These are phyloP conservation scores for Spodoptera litura DNA, from an alignment of 1,140 invertebrate genomes.

Conservation along the genomic window DNA sequence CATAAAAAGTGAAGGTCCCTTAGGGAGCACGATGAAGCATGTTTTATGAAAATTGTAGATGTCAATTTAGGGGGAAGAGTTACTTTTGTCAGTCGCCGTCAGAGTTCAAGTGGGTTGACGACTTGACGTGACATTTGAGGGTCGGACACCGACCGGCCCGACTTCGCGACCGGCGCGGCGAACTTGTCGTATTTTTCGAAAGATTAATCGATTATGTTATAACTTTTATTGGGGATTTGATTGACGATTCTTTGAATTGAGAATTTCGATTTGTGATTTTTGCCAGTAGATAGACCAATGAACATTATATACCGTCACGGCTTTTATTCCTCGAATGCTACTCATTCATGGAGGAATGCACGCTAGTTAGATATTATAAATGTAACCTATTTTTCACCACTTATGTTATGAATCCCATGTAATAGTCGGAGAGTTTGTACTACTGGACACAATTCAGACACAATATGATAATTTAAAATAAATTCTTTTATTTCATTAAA, in stretches of 20 bases:
- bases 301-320: too few species aligned
- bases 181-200: neutral
- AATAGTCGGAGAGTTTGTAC: too few species aligned
- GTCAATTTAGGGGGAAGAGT: neutral
- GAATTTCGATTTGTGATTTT: neutral
- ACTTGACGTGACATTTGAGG: neutral
- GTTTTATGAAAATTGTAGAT: constrained; percentile 28
- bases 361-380: too few species aligned
- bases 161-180: neutral
- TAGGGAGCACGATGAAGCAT: constrained; percentile 11
- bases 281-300: too few species aligned
- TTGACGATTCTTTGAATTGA: neutral
- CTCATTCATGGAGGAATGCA: too few species aligned
- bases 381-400: too few species aligned
- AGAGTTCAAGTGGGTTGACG: constrained; percentile 7
- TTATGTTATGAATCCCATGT: too few species aligned
- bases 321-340: too few species aligned
- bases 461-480: too few species aligned
- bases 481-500: too few species aligned
- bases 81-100: neutral
- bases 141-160: neutral
- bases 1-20: constrained; percentile 3
- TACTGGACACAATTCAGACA: too few species aligned
- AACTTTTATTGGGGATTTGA: neutral
- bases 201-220: constrained; percentile 15